Base-by-base conservation (phyloP, 2,113 vertebrate species). In the Eonycteris spelaea region DNA sequence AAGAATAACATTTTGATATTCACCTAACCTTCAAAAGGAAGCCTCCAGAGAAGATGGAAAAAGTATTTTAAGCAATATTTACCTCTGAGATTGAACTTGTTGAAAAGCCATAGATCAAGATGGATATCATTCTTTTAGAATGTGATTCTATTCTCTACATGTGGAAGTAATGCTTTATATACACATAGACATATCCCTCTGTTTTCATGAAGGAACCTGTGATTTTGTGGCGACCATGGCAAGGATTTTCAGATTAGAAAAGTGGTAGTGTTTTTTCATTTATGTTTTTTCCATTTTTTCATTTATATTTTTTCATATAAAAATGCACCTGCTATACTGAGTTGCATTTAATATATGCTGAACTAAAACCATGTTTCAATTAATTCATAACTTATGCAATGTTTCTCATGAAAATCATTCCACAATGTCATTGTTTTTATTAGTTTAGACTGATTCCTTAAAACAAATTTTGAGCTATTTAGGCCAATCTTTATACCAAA, bases 21-120 rank as follows among this genome's bases (percentile, higher is more conserved):
- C 96, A 94, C 92, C 87, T 97, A 91, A 96, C 85, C 92, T 98
- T 98, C 97, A 97, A 98, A 98, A 97, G 30, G 13, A 89, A 98
- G 43, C 18, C 95, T 97, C 90, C n/a, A 95, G 87, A 97, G 89
- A 22, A 94, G 83, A 14, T 85, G 82, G 16, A 63, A 89, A 95
- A 92, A 90, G 13, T n/a, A 78, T 73, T 89, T 97, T 75, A 94
- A 96, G 45, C 51, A 94, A 57, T 86, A 38, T 43, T 84, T 3
- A 1, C 86, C 90, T 98, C 43, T 96, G 97, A 98, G 96, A 97
- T 75, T 96, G 40, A 70, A 77, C 26, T 77, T 90, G n/a, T 96
- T 89, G 92, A 89, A 98, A 97, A 97, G 28, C 88, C 95, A 21
- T 80, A 95, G 94, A 96, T 92, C 77, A 71, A 94, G 89, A 96